These are phyloP conservation scores for Drosophila limbata DNA, from an alignment of 2,888 invertebrate species.

Conservation along the genomic window DNA sequence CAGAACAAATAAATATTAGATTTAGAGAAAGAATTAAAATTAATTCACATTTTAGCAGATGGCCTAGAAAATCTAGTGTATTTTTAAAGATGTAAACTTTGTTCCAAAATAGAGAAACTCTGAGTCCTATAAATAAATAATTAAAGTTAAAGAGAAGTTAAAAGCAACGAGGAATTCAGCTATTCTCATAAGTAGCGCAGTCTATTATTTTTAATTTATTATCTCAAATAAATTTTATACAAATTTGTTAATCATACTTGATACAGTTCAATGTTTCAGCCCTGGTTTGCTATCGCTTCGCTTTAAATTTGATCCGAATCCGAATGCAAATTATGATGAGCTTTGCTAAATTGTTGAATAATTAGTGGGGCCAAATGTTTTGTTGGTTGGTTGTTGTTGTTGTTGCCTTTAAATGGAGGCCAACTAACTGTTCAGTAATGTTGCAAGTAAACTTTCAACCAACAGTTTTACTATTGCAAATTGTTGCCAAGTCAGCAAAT, in stretches of 20 bases:
- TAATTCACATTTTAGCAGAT: too few species aligned
- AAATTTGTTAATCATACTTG: not conserved
- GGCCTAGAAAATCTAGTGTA: too few species aligned
- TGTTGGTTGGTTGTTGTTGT: not conserved
- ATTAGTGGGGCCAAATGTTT: constrained; percentile 53
- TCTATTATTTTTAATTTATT: not conserved
- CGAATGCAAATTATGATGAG: constrained; percentile 84
- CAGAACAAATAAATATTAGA: not conserved
- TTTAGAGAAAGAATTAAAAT: too few species aligned
- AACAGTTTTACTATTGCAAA: constrained; percentile 40
- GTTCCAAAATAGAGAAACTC: too few species aligned
- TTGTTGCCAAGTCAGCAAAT: constrained; percentile 66
- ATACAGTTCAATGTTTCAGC: constrained; percentile 10
- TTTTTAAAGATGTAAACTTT: too few species aligned
- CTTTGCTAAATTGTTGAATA: constrained; percentile 81
- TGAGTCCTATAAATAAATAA: too few species aligned
- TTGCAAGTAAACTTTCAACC: constrained; percentile 55
- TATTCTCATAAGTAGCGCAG: not conserved
- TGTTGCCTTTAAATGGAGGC: constrained; percentile 24
- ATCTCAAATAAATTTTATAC: not conserved
- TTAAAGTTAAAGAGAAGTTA: too few species aligned
- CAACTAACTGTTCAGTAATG: constrained; percentile 50
- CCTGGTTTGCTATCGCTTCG: constrained; percentile 45
- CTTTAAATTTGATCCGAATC: constrained; percentile 72
- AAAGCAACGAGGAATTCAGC: not conserved